phyloP scores from a whole-genome alignment of 2,888 invertebrate genomes.

The Aricia artaxerxes region DNA sequence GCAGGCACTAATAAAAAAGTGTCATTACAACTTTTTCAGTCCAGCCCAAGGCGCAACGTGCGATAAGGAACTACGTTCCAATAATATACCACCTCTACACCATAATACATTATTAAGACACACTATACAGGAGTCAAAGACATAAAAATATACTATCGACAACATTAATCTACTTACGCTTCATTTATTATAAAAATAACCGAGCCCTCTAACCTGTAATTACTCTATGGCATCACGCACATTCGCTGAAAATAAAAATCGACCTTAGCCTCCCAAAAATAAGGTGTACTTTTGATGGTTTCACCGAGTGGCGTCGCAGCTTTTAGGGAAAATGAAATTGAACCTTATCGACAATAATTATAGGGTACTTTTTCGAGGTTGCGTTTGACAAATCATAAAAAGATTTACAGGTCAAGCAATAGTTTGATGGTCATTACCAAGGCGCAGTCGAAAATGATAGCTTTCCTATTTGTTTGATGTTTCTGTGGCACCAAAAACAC shows the following conservation, averaged over 20 bases:
- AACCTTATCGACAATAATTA: neutral
- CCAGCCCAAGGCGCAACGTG: too few species aligned
- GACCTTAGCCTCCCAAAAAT: neutral
- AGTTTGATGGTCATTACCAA: constrained; percentile 13
- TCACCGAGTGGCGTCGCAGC: neutral
- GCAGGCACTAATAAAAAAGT: too few species aligned
- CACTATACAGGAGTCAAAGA: neutral
- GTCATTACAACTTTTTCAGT: too few species aligned
- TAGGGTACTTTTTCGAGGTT: neutral
- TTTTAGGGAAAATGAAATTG: neutral
- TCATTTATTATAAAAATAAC: constrained; percentile 22
- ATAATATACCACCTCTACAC: neutral
- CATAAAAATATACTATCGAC: constrained; percentile 6
- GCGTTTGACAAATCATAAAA: neutral
- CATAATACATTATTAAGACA: neutral
- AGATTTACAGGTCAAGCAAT: constrained; percentile 4
- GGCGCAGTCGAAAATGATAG: constrained; percentile 14
- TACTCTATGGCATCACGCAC: constrained; percentile 14
- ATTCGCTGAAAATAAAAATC: neutral
- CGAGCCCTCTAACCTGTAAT: constrained; percentile 13
- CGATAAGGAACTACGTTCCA: too few species aligned
- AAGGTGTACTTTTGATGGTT: neutral
- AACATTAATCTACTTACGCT: constrained; percentile 17
- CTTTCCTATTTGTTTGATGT: constrained; percentile 8
- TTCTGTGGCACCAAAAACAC: neutral